A percentile compares a stretch with the other conserved stretches of the same genome.
Evolutionary conservation across 2,888 invertebrate genomes (phyloP).

Genomic region (Punctoribates punctum): DNA sequence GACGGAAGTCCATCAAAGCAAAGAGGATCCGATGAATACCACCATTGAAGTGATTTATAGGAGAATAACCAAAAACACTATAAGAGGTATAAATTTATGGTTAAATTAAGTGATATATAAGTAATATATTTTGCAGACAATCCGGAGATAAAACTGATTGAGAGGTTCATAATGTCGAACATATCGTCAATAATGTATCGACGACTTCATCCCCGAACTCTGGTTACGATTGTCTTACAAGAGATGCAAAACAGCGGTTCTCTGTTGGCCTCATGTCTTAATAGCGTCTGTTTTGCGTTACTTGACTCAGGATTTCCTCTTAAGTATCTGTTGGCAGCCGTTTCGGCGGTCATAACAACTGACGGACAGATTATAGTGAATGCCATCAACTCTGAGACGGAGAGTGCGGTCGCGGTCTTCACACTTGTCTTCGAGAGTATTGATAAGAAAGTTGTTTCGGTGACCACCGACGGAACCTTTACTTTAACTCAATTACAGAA

Average conservation of each 20-base stretch:
- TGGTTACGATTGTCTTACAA: conserved; percentile 73
- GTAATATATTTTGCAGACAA: conserved; percentile 34
- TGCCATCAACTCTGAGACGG: conserved; percentile 59
- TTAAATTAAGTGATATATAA: neutral
- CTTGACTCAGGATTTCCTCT: conserved; percentile 78
- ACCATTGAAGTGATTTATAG: conserved; percentile 64
- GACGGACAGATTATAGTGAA: conserved; percentile 63
- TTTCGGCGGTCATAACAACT: conserved; percentile 65
- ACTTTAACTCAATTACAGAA: conserved; percentile 65
- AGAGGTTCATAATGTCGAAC: conserved; percentile 5
- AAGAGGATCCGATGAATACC: conserved; percentile 71
- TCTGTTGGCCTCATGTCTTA: conserved; percentile 72
- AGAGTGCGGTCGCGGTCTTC: conserved; percentile 62
- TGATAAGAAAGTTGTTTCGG: conserved; percentile 61
- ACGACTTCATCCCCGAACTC: conserved; percentile 72
- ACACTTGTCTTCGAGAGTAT: conserved; percentile 71
- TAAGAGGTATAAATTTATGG: conserved; percentile 1
- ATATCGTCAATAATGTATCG: conserved; percentile 60
- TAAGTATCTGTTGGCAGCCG: conserved; percentile 74
- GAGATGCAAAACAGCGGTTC: conserved; percentile 75
- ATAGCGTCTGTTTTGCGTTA: conserved; percentile 75
- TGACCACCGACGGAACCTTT: conserved; percentile 68
- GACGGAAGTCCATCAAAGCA: conserved; percentile 70
- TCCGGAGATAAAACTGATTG: conserved; percentile 21
- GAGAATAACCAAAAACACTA: conserved; percentile 17